Base-by-base conservation (phyloP, 2,113 vertebrate genomes). In the Passerina amoena region DNA sequence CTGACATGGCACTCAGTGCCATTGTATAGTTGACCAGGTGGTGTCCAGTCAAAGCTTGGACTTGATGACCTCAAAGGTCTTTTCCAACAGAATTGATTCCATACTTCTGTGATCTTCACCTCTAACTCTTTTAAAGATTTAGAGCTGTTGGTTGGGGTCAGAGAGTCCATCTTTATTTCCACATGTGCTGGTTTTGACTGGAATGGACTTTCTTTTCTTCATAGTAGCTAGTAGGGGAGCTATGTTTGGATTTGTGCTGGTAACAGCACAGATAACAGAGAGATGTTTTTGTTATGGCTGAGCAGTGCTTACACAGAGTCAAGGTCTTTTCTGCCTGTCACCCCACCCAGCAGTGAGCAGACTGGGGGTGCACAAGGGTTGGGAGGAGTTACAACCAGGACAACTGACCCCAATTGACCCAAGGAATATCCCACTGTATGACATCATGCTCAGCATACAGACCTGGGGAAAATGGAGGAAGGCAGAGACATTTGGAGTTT, bases 381-480 rank as follows among this genome's bases (percentile, higher is more conserved):
- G 38, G 37, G 22, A 45, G 27, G 10, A 4, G 22, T n/a, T 15
- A 12, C 13, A 48, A 16, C 6, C 18, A 11, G 31, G 20, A 69
- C 25, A 47, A n/a, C 15, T 69, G 83, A 60, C 24, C 13, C 14
- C 24, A 40, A 0, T 0, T 40, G 33, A 42, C 17, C 10, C 5
- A 17, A 53, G 50, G 16, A 28, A 13, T 59, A 83, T 69, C 9
- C 23, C 44, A 27, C 8, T 4, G 0, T 53, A 48, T 21, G 20
- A 7, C 4, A 35, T 61, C 31, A 53, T 48, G 7, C 12, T 76
- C 28, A 70, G 30, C 40, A 60, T 15, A 7, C 11, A 76, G 42
- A 53, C 9, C 24, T 38, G 64, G 18, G 64, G 10, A 33, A 72
- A 37, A 72, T 45, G 30, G 24, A 71, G 24, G 19, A 57, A n/a